A percentile compares a stretch with the other conserved stretches of the same genome.
These are phyloP conservation scores for Aldrovandia affinis DNA, from an alignment of 2,797 vertebrate genomes.

Conservation along the genomic window DNA sequence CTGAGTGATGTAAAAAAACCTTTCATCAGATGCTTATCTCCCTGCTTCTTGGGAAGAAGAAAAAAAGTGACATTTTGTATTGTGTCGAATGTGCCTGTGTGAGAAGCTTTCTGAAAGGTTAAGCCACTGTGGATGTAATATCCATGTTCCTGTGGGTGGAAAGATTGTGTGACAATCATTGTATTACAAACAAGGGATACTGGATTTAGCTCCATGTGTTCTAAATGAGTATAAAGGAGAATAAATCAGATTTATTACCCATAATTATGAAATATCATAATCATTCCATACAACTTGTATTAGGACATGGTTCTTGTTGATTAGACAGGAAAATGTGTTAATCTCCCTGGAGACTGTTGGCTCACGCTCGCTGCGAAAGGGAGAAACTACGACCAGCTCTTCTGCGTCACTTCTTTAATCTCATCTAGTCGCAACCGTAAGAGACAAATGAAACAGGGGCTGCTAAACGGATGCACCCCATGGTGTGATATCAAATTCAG, in stretches of 20 bases:
- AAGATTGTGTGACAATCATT: constrained; percentile 46
- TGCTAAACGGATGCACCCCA: background rate
- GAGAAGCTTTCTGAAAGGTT: constrained; percentile 63
- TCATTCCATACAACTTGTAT: background rate
- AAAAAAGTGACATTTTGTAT: constrained; percentile 62
- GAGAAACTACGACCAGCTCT: background rate
- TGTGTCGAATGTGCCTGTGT: background rate
- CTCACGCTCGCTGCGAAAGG: background rate
- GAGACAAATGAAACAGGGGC: background rate
- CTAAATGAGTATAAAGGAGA: constrained; percentile 55
- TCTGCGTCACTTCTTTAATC: background rate
- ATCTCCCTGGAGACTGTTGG: background rate
- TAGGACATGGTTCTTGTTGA: constrained; percentile 2
- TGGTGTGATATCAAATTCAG: background rate
- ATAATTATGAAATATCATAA: background rate
- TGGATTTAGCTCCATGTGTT: constrained; percentile 9
- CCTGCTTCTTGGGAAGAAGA: constrained; percentile 33
- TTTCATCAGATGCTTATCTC: constrained; percentile 41
- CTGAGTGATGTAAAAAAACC: constrained; percentile 37
- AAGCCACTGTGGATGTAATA: constrained; percentile 47
- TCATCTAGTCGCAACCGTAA: background rate
- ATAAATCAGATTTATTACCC: background rate
- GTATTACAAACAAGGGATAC: constrained; percentile 41
- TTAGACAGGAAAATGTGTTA: background rate
- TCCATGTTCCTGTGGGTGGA: constrained; percentile 40